A percentile compares a stretch with the other conserved stretches of the same genome.
phyloP scores from a whole-genome alignment of 2,797 vertebrate genomes.

The Xiphorhynchus erythropygius region DNA sequence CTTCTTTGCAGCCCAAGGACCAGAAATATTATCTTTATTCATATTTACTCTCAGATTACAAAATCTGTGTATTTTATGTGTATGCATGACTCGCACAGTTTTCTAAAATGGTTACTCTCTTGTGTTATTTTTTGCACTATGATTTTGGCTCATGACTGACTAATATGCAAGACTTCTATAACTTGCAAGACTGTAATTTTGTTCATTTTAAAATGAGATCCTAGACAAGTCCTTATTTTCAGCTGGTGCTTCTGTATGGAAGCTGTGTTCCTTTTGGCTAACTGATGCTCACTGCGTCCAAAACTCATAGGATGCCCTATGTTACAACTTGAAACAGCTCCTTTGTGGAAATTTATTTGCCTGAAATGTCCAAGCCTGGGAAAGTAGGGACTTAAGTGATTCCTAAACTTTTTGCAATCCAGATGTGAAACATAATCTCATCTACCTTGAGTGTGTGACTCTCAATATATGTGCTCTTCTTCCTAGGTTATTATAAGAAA shows the following conservation, averaged over 20 bases:
- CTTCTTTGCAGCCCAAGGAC: not conserved
- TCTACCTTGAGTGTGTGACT: accelerated
- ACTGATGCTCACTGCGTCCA: not conserved
- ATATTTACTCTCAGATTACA: not conserved
- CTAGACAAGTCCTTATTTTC: not conserved
- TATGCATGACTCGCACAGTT: not conserved
- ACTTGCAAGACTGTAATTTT: not conserved
- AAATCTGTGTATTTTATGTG: not conserved
- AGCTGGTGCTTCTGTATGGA: not conserved
- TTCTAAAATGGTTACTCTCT: not conserved
- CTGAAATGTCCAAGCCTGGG: not conserved
- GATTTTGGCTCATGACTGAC: not conserved
- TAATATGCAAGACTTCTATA: not conserved
- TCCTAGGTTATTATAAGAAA: not conserved
- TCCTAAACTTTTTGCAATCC: not conserved
- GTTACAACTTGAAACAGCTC: not conserved
- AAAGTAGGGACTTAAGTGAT: not conserved
- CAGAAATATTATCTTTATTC: not conserved
- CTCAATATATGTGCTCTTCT: not conserved
- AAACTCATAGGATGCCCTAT: not conserved
- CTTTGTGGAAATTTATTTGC: not conserved
- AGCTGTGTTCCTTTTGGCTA: not conserved
- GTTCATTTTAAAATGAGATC: not conserved
- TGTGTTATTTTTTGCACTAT: not conserved
- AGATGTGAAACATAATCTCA: not conserved